phyloP scores from a whole-genome alignment of 2,113 vertebrate genomes.

The Salvelinus namaycush region DNA sequence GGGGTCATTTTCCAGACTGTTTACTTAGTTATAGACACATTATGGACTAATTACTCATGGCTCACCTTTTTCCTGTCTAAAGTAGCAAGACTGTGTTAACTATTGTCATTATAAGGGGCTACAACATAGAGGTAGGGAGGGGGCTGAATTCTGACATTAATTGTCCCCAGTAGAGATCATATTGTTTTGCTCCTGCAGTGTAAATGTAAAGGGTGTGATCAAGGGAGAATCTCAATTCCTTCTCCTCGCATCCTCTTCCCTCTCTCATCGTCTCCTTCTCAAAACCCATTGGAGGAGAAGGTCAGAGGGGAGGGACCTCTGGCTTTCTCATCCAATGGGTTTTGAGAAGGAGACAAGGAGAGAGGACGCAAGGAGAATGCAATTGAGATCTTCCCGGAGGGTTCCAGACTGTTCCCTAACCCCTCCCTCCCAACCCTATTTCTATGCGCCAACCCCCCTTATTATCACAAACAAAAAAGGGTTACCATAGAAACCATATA shows the following conservation, averaged over 20 bases:
- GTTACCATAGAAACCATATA: constrained; percentile 59
- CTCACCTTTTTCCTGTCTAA: not conserved
- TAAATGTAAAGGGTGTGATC: constrained; percentile 32
- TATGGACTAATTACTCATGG: not conserved
- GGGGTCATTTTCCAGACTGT: not conserved
- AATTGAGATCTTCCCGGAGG: not conserved
- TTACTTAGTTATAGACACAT: not conserved
- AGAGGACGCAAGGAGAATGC: no score
- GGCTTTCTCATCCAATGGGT: no score
- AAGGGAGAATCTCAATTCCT: not conserved
- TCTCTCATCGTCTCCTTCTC: no score
- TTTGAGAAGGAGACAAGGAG: no score
- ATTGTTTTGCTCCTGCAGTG: constrained; percentile 9
- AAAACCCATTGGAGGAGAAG: no score
- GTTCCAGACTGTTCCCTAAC: constrained; percentile 15
- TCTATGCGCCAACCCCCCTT: not conserved
- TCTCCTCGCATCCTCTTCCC: no score
- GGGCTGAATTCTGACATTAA: not conserved
- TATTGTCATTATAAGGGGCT: constrained; percentile 9
- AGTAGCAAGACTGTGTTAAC: constrained; percentile 25
- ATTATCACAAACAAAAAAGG: constrained; percentile 50
- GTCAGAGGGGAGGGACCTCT: no score
- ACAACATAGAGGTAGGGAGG: constrained; percentile 13
- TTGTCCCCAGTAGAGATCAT: constrained; percentile 3
- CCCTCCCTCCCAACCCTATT: constrained; percentile 10